Evolutionary conservation across 2,888 invertebrate species (phyloP), one percentile per base, ranked within the genome.

Genomic region (Synanthedon tipuliformis): DNA sequence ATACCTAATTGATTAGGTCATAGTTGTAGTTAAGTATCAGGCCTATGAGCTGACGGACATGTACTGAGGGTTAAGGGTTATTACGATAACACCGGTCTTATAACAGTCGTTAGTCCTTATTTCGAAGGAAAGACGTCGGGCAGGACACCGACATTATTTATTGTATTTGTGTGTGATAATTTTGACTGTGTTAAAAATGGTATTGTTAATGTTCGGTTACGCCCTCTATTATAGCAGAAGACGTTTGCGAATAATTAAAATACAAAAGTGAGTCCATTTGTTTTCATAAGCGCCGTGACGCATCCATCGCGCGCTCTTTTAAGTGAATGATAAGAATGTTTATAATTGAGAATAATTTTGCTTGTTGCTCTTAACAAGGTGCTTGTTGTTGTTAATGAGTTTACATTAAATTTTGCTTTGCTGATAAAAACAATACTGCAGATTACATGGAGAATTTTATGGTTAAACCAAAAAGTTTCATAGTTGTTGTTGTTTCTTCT

Each of bases 161-260:
- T 49, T 15, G 49, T 16, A 18, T 16, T 12, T 18, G 49, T 12
- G 1, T 4, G 49, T 49, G 16, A 8, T 12, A 16, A n/a, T 49
- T 49, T 16, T 16, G 15, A 49, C 15, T 16, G 41, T 16, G 18
- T 48, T 16, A 23, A 55, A 4, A 50, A 74, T 75, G 73, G 64
- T 65, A 11, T 53, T 69, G 11, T 54, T 61, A 52, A 51, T 68
- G 45, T 71, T 65, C 51, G 73, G 73, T 13, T 73, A 66, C 50
- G 60, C 56, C 12, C 51, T 73, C 10, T 59, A 65, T 53, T 71
- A 50, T 4, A 62, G 56, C 3, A 62, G 56, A 10, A 61, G 63
- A 10, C 61, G 63, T 49, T 54, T 68, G 1, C 60, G 64, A 54
- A 63, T 73, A 23, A 55, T 69, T n/a, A 70, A 63, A 62, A 61